Percentiles rank a stretch among this genome's conserved stretches.
phyloP scores from a whole-genome alignment of 2,797 vertebrate genomes.

The Buphagus erythrorhynchus region DNA sequence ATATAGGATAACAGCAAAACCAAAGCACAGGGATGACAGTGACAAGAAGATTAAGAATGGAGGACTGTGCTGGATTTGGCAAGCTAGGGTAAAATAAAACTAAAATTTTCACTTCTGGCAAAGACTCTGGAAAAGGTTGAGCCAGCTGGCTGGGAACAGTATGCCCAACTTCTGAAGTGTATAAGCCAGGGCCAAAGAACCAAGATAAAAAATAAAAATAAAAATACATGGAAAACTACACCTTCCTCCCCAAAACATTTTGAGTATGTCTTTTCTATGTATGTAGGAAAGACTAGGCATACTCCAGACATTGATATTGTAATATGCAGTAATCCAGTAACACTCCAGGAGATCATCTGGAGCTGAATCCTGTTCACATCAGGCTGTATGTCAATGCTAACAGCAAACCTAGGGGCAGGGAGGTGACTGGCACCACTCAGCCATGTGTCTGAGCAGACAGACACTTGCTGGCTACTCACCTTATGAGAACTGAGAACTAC shows the following conservation, averaged over 20 bases:
- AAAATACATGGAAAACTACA: neutral
- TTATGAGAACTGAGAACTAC: conserved; percentile 89
- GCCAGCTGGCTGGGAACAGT: neutral
- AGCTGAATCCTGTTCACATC: neutral
- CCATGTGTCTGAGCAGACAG: neutral
- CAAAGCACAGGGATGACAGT: neutral
- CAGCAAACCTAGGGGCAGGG: neutral
- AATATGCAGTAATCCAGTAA: neutral
- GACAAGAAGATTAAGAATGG: neutral
- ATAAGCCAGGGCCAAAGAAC: neutral
- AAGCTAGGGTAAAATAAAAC: neutral
- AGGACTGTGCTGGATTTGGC: neutral
- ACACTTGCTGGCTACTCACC: conserved; percentile 71
- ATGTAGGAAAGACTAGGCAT: neutral
- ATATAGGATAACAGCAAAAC: neutral
- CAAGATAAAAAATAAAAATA: neutral
- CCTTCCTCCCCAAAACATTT: neutral
- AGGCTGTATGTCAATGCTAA: neutral
- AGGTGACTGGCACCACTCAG: neutral
- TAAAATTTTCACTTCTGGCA: neutral
- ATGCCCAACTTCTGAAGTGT: neutral
- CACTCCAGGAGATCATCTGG: neutral
- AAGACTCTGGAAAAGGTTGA: neutral
- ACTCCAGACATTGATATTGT: neutral
- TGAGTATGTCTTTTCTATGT: neutral